Percentiles rank a stretch among this genome's conserved stretches.
Conservation (phyloP, 2,888 invertebrate species). For the Drosophila infuscata region DNA sequence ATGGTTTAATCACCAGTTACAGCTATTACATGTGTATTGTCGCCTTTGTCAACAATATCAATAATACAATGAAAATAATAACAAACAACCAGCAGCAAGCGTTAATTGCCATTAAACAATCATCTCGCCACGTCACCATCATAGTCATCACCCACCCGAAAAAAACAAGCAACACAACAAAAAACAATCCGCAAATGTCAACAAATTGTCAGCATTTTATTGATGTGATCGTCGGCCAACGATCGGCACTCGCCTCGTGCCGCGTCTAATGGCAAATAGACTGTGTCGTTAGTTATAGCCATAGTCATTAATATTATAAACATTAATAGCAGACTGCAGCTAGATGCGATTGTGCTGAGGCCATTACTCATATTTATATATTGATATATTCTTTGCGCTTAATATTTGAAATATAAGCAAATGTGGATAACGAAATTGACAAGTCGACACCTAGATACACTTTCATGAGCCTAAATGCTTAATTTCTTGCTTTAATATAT, state of each 20-base stretch:
- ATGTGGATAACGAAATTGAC: not conserved
- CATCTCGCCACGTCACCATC: slow-evolving; percentile 30
- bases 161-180: slow-evolving; percentile 20
- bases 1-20: slow-evolving; percentile 12
- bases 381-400: not conserved
- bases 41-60: slow-evolving; percentile 10
- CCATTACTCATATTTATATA: slow-evolving; percentile 8
- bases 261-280: slow-evolving; percentile 32
- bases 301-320: slow-evolving; percentile 10
- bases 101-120: slow-evolving; percentile 55
- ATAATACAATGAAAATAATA: slow-evolving; percentile 11
- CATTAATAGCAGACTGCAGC: slow-evolving; percentile 19
- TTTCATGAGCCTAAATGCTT: not conserved
- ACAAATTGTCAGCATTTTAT: slow-evolving; percentile 72
- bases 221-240: slow-evolving; percentile 55
- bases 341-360: not conserved
- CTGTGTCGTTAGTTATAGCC: slow-evolving; percentile 8
- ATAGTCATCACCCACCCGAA: slow-evolving; percentile 42
- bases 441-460: not conserved
- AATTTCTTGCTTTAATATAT: not conserved
- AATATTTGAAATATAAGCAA: slow-evolving; percentile 2
- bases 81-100: slow-evolving; percentile 9
- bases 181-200: slow-evolving; percentile 56
- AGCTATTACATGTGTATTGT: slow-evolving; percentile 6
- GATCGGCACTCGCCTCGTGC: slow-evolving; percentile 62